Base-by-base conservation (phyloP, 2,797 vertebrate genomes). In the Vireo griseus region DNA sequence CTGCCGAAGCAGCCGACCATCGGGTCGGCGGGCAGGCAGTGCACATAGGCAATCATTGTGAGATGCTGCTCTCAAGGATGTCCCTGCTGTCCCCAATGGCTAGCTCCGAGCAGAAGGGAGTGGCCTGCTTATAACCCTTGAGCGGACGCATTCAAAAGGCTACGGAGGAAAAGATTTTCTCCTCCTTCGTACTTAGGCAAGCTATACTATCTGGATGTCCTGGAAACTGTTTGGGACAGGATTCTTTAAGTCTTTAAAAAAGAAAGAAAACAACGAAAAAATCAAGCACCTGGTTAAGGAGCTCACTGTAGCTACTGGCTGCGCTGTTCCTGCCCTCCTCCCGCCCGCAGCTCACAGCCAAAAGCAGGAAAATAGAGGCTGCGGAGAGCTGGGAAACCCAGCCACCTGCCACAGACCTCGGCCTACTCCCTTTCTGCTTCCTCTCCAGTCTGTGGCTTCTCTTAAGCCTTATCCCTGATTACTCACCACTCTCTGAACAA, bases 391-490 rank as follows among this genome's bases (percentile, higher is more conserved):
- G 61, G 45, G 45, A 91, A 91, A 61, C 21, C 28, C 88, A 20
- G 72, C 44, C 66, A 80, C 85, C 94, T 77, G 91, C 91, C 61
- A 57, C 47, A 37, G 74, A 59, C 88, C 77, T 94, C 25, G 28
- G 63, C 63, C 77, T 71, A 59, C 90, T 76, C 88, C 73, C 67
- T 90, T 95, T 71, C 95, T 84, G 90, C 91, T 94, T 67, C 78
- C 76, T n/a, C 87, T 65, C 44, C 71, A 51, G 86, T 6, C 96
- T 86, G 55, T 50, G 88, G 77, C 96, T 97, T 97, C 97, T 95
- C 97, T 97, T 99, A 98, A 99, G 98, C 98, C 93, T 98, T 98
- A 99, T 98, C 98, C 98, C 98, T 68, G 98, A 99, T 99, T 99
- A 99, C 94, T 97, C 96, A 92, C 89, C 94, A 87, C 84, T 95